These are phyloP conservation scores for Falco novaeseelandiae DNA, from an alignment of 2,797 vertebrate species.

Conservation along the genomic window DNA sequence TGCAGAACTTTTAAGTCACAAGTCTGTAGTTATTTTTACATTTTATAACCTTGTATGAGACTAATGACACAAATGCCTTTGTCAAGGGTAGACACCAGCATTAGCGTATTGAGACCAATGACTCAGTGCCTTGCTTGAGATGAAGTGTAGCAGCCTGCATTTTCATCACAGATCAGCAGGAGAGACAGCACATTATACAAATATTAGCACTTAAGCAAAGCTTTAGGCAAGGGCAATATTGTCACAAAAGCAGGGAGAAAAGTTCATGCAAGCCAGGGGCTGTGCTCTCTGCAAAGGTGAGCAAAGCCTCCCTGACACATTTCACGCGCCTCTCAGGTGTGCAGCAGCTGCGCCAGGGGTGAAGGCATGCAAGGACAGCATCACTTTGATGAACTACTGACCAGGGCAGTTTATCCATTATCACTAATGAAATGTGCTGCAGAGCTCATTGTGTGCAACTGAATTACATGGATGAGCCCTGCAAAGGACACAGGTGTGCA, in stretches of 20 bases:
- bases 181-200: neutral
- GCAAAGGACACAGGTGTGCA: neutral
- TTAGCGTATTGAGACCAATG: neutral
- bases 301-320: rapidly evolving
- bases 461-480: rapidly evolving
- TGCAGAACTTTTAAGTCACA: neutral
- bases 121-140: neutral
- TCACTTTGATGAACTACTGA: neutral
- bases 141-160: neutral
- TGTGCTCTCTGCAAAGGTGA: neutral
- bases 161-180: neutral
- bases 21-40: neutral
- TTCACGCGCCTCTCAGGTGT: neutral
- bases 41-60: neutral
- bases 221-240: neutral
- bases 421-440: rapidly evolving
- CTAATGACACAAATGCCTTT: neutral
- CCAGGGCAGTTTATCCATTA: neutral
- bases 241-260: neutral
- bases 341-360: neutral
- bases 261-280: neutral
- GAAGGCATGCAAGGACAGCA: neutral
- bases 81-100: neutral
- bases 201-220: neutral
- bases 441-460: neutral